These are phyloP conservation scores for Platycheirus rosarum DNA, from an alignment of 2,888 invertebrate species.

Conservation along the genomic window DNA sequence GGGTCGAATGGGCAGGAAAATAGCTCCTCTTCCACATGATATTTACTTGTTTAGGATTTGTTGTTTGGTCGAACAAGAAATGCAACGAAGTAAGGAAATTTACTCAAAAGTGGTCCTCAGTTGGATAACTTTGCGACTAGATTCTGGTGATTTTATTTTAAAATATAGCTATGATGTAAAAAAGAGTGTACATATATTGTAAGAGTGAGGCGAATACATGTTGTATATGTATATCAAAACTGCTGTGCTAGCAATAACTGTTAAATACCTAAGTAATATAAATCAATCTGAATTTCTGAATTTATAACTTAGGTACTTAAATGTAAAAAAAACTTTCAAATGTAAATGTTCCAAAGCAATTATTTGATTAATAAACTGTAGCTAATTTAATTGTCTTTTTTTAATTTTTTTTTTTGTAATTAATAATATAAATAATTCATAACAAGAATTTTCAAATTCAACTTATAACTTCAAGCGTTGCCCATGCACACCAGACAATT, in stretches of 20 bases:
- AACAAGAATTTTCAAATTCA: too few relatives aligned
- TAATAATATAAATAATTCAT: too few relatives aligned
- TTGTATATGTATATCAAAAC: conserved; percentile 53
- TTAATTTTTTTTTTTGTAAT: not conserved
- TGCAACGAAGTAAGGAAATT: too few relatives aligned
- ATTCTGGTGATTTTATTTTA: conserved; percentile 18
- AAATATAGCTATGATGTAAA: too few relatives aligned
- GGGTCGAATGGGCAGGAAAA: conserved; percentile 42
- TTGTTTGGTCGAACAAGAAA: too few relatives aligned
- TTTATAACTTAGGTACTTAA: too few relatives aligned
- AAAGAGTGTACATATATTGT: not conserved
- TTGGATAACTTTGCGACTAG: not conserved
- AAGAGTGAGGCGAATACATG: conserved; percentile 27
- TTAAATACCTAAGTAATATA: not conserved
- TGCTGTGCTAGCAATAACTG: conserved; percentile 72
- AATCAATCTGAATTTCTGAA: not conserved
- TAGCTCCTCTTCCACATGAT: conserved; percentile 58
- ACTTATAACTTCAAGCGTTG: too few relatives aligned
- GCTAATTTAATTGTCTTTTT: conserved; percentile 1
- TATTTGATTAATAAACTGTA: conserved; percentile 29
- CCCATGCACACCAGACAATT: too few relatives aligned
- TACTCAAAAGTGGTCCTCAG: conserved; percentile 1
- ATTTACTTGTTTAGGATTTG: conserved; percentile 35
- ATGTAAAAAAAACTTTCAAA: not conserved
- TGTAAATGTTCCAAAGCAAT: not conserved